A percentile compares a stretch with the other conserved stretches of the same genome.
These are phyloP conservation scores for Hipparchia sbordonii DNA, from an alignment of 2,888 invertebrate genomes.

Conservation along the genomic window DNA sequence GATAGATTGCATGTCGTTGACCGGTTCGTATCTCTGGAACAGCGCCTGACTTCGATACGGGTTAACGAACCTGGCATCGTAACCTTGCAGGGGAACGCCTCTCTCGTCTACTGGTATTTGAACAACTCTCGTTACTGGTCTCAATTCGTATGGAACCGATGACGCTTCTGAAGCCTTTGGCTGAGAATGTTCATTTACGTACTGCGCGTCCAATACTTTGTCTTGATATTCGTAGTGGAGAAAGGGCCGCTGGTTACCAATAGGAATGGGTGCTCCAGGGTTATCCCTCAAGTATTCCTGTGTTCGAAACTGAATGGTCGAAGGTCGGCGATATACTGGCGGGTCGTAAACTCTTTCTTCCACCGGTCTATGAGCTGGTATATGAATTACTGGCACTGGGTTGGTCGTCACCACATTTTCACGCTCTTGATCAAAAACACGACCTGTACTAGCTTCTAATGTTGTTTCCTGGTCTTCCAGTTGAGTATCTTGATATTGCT, in stretches of 20 bases:
- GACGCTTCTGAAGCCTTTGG: slow-evolving; percentile 61
- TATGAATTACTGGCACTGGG: slow-evolving; percentile 81
- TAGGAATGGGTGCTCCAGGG: slow-evolving; percentile 75
- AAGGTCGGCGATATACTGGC: slow-evolving; percentile 66
- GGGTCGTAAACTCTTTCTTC: slow-evolving; percentile 70
- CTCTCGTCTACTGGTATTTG: slow-evolving; percentile 75
- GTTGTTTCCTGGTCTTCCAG: slow-evolving; percentile 72
- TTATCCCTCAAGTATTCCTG: slow-evolving; percentile 77
- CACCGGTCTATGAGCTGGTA: slow-evolving; percentile 69
- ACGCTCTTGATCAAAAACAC: slow-evolving; percentile 65
- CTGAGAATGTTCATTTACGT: slow-evolving; percentile 60
- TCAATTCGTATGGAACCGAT: slow-evolving; percentile 63
- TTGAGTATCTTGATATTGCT: slow-evolving; percentile 67
- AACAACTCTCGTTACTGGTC: slow-evolving; percentile 71
- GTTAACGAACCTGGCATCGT: slow-evolving; percentile 67
- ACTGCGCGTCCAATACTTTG: slow-evolving; percentile 76
- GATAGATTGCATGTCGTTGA: slow-evolving; percentile 83
- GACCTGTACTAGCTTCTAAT: slow-evolving; percentile 79
- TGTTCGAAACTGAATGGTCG: slow-evolving; percentile 71
- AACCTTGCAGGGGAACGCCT: slow-evolving; percentile 71
- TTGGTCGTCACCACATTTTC: slow-evolving; percentile 78
- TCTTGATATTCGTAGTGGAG: slow-evolving; percentile 75
- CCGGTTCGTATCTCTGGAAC: slow-evolving; percentile 71
- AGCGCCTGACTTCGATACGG: slow-evolving; percentile 59
- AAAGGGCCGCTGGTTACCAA: slow-evolving; percentile 79